These are phyloP conservation scores for Rhinoptilus africanus DNA, from an alignment of 2,113 vertebrate genomes.

Conservation along the genomic window DNA sequence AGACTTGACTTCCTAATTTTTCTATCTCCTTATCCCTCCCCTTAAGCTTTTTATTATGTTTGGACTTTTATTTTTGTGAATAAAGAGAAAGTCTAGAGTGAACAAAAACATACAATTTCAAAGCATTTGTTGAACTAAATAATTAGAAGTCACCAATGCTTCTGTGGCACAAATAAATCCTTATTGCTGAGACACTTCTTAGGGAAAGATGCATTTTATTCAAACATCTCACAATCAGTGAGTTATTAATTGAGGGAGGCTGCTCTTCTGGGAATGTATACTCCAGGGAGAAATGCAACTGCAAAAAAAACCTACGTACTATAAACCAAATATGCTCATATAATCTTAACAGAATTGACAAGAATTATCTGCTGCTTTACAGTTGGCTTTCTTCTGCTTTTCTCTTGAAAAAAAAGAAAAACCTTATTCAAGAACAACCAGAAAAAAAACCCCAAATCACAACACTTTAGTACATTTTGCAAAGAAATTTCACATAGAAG, in stretches of 20 bases:
- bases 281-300: background rate
- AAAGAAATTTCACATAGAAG: background rate
- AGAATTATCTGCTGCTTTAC: constrained; percentile 34
- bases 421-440: background rate
- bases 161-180: constrained; percentile 21
- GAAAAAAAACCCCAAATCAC: background rate
- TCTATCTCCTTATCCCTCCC: background rate
- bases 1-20: background rate
- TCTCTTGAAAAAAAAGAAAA: background rate
- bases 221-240: background rate
- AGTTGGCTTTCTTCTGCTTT: constrained; percentile 1
- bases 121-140: constrained; percentile 10
- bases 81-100: background rate
- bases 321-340: background rate
- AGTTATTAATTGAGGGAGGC: constrained; percentile 40
- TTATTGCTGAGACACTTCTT: background rate
- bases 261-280: background rate
- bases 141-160: background rate
- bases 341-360: background rate
- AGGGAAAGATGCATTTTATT: background rate
- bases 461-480: background rate
- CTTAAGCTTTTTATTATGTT: background rate
- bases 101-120: background rate
- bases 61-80: background rate
- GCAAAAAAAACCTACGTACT: background rate